Percentiles rank a stretch among this genome's conserved stretches.
These are phyloP conservation scores for Eurytemora carolleeae DNA, from an alignment of 1,140 invertebrate species.

Conservation along the genomic window DNA sequence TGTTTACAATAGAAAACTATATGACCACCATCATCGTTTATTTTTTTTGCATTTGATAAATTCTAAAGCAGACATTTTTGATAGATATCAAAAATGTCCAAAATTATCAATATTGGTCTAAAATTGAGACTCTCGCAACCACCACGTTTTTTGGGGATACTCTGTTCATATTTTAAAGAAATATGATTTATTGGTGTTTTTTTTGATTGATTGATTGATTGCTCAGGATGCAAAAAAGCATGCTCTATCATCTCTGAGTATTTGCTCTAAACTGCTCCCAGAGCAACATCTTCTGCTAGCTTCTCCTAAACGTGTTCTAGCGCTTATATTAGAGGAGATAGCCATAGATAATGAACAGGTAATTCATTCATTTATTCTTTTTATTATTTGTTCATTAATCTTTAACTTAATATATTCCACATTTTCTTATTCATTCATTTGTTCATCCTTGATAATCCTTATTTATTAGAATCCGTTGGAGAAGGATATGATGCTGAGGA, in stretches of 20 bases:
- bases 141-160: slow-evolving; percentile 40
- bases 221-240: slow-evolving; percentile 41
- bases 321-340: slow-evolving; percentile 76
- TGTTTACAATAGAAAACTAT: too few species aligned
- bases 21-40: too few species aligned
- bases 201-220: slow-evolving; percentile 18
- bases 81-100: too few species aligned
- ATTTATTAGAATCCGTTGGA: too few species aligned
- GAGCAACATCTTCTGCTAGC: slow-evolving; percentile 59
- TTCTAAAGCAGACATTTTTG: too few species aligned
- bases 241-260: slow-evolving; percentile 55
- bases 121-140: too few species aligned
- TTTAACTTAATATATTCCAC: neutral
- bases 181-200: neutral
- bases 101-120: too few species aligned
- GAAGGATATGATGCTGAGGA: neutral
- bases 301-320: slow-evolving; percentile 71
- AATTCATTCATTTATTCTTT: slow-evolving; percentile 23
- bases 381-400: slow-evolving; percentile 17
- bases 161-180: neutral
- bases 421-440: neutral
- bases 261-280: slow-evolving; percentile 54
- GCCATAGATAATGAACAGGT: slow-evolving; percentile 46
- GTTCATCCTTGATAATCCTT: neutral
- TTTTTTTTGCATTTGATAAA: too few species aligned